Base-by-base conservation (phyloP, 2,113 vertebrate species). In the Lipotes vexillifer region DNA sequence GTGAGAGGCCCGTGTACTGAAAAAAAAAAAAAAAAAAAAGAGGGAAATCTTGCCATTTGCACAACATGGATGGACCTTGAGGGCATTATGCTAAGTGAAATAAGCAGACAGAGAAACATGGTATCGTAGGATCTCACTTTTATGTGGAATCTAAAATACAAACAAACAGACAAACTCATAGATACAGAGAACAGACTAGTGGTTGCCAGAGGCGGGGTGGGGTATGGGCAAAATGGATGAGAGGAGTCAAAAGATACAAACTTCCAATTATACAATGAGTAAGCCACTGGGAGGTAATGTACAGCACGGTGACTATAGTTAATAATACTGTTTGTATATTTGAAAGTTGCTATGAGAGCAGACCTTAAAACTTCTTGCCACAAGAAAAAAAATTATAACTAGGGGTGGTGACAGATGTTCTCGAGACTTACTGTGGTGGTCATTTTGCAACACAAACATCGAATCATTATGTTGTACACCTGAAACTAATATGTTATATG, bases 401-500 rank as follows among this genome's bases (percentile, higher is more conserved):
- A 66, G 33, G 36, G 11, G 57, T 61, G 36, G 25, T 6, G 17
- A 63, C 11, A 63, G 57, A 65, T 41, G 25, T 41, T 61, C 38
- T 27, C 21, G 41, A 41, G 23, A 31, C 38, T 65, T 46, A 27
- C n/a, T 38, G n/a, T 38, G 8, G 7, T 57, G 52, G 38, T 81
- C 52, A 81, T 59, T 81, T 81, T 9, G 9, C 23, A 27, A 81
- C 7, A 36, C 17, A 38, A 81, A 59, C 23, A 59, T 59, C 0
- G 0, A 81, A 36, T 59, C 52, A 36, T 14, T 57, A 81, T 17
- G 14, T 29, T 27, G 77, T 18, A 38, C 52, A 55, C 52, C n/a
- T 81, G 78, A 59, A 81, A 80, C 8, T 80, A 36, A 81, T 81
- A 59, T 59, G 52, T 78, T 49, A 78, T 38, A 80, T 38, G n/a